Evolutionary conservation across 2,797 vertebrate genomes (phyloP), one percentile per base, ranked within the genome.

Genomic region (Urocyon cinereoargenteus): DNA sequence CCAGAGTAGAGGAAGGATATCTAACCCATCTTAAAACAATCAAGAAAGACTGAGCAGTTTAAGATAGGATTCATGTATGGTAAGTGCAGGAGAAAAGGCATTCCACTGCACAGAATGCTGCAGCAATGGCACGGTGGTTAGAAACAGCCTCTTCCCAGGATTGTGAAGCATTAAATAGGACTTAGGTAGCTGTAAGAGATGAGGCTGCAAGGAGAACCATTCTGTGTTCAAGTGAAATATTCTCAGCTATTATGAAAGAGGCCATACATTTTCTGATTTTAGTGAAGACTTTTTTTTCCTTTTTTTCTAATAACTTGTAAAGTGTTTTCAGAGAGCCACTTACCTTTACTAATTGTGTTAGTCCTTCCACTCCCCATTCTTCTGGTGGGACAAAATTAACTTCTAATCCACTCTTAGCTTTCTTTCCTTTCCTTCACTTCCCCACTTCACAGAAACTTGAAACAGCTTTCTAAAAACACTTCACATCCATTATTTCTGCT

Each of bases 341-440:
- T 31, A 75, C 94, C 78, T 95, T 86, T 92, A 90, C 61, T 73
- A 81, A 95, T 90, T 49, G 3, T 9, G 18, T 73, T 92, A 82
- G 82, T 90, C 24, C 79, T 55, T 22, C 2, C 22, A 81, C 11
- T 53, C 13, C 26, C 24, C 75, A 36, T 62, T 88, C n/a, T 79
- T 75, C 62, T 28, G 15, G 64, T 61, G 83, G 75, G 75, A 93
- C 64, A 78, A 86, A 94, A 36, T 24, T 86, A 59, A n/a, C 90
- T 96, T 95, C 22, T 96, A 97, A 90, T 83, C 73, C 81, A 82
- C 95, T 96, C 40, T 77, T 92, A 59, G 78, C 82, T 86, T 72
- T 72, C 61, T 70, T 68, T 24, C 26, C 18, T 97, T 14, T 57
- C 55, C 34, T 93, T 26, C 5, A 51, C n/a, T 64, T 45, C 19